Percentiles rank a stretch among this genome's conserved stretches.
Evolutionary conservation across 2,888 invertebrate species (phyloP).

Genomic region (Iselma pallidipennis): DNA sequence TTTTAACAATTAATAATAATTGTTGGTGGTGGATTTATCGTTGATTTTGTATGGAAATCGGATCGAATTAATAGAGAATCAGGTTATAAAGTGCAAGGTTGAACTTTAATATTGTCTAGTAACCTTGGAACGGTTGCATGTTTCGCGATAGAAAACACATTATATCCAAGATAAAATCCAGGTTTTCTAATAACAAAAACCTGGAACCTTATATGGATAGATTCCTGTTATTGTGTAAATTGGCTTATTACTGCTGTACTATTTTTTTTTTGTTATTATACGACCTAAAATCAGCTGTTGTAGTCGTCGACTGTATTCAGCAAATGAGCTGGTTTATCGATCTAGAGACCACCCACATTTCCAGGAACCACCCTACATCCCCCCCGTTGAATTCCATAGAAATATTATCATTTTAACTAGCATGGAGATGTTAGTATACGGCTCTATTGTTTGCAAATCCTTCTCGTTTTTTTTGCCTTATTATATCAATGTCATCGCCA

Average conservation of each 20-base stretch:
- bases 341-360: background rate
- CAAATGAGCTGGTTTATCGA: background rate
- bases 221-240: background rate
- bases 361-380: background rate
- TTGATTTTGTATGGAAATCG: background rate
- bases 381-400: background rate
- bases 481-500: too few species aligned
- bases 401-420: background rate
- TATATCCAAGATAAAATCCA: background rate
- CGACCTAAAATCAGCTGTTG: background rate
- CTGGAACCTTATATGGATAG: background rate
- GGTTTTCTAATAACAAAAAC: background rate
- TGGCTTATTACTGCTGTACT: background rate
- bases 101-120: slow-evolving; percentile 11
- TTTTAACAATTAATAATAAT: background rate
- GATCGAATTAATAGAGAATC: slow-evolving; percentile 4
- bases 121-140: slow-evolving; percentile 17
- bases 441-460: background rate
- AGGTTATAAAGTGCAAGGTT: slow-evolving; percentile 20
- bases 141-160: background rate
- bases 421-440: background rate
- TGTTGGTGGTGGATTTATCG: background rate
- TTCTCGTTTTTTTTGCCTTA: background rate
- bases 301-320: background rate
- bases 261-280: background rate